These are phyloP conservation scores for Eupsilia transversa DNA, from an alignment of 2,888 invertebrate genomes.

Conservation along the genomic window DNA sequence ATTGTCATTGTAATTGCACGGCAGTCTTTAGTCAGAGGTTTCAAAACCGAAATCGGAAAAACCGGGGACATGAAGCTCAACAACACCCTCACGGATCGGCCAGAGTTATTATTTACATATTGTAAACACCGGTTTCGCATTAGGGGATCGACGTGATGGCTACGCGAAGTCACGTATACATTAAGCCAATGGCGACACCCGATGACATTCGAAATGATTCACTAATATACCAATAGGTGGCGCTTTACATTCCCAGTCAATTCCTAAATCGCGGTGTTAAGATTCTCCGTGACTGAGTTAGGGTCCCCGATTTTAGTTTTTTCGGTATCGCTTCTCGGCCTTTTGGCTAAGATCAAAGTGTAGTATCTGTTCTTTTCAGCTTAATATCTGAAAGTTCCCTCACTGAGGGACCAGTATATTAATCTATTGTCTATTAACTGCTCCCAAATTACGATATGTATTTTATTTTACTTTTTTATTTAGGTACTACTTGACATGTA, in stretches of 20 bases:
- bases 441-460: no score
- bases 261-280: constrained; percentile 17
- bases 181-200: background rate
- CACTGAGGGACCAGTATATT: constrained; percentile 44
- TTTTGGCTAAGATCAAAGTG: constrained; percentile 40
- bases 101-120: background rate
- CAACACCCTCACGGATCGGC: no score
- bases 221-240: constrained; percentile 6
- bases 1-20: no score
- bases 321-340: constrained; percentile 28
- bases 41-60: no score
- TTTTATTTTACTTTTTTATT: no score
- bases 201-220: background rate
- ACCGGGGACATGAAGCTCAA: no score
- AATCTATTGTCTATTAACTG: no score
- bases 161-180: no score
- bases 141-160: background rate
- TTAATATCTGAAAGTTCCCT: constrained; percentile 30
- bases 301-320: background rate
- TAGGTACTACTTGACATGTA: no score
- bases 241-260: constrained; percentile 1
- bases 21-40: no score
- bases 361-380: constrained; percentile 43
- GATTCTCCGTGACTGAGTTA: background rate
- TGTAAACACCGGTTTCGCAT: background rate